A percentile compares a stretch with the other conserved stretches of the same genome.
These are phyloP conservation scores for Ips nitidus DNA, from an alignment of 1,140 invertebrate genomes.

Conservation along the genomic window DNA sequence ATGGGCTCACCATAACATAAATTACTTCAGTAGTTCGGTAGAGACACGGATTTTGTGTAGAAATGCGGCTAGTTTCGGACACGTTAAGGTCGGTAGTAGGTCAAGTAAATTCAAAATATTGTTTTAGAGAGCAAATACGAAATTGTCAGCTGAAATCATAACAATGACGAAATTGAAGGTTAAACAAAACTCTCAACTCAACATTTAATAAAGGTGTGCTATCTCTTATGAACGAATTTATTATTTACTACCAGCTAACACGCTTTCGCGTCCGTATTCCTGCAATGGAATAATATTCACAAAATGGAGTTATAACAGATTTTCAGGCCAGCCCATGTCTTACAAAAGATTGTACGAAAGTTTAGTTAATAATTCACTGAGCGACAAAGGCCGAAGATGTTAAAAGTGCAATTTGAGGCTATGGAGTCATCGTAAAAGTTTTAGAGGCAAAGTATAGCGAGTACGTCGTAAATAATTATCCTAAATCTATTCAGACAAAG, in stretches of 20 bases:
- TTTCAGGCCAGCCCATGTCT: background rate
- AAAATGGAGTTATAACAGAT: background rate
- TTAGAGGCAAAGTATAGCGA: background rate
- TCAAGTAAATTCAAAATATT: background rate
- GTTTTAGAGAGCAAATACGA: background rate
- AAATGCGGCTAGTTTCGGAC: background rate
- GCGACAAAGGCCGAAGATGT: conserved; percentile 8
- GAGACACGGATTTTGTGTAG: too few species aligned
- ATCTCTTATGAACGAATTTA: too few species aligned
- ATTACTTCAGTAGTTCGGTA: background rate
- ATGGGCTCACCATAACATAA: background rate
- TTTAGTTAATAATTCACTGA: conserved; percentile 2
- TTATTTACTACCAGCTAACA: too few species aligned
- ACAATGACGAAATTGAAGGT: background rate
- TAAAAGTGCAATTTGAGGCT: conserved; percentile 23
- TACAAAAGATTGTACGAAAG: background rate
- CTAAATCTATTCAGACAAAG: background rate
- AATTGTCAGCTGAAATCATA: background rate
- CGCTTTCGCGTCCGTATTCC: too few species aligned
- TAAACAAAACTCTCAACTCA: too few species aligned
- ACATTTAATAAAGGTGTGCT: too few species aligned
- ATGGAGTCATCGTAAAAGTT: conserved; percentile 12
- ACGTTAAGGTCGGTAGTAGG: background rate
- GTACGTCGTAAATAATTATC: conserved; percentile 17
- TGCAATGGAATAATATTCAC: background rate